Evolutionary conservation across 2,113 vertebrate genomes (phyloP).

Genomic region (Crotalus horridus): DNA sequence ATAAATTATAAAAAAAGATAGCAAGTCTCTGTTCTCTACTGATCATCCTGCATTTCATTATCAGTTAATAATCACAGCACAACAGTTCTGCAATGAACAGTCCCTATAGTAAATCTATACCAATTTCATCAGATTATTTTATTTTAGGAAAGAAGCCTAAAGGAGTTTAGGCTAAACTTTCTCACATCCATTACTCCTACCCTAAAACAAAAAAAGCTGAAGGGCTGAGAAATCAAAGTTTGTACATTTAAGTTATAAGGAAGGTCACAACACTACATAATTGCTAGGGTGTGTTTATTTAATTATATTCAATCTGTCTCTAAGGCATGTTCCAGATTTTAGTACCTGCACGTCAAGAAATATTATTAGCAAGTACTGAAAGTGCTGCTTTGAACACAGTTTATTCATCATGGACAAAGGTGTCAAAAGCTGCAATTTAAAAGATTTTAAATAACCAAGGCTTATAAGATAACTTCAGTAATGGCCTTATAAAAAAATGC

Average conservation of each 20-base stretch:
- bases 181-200: conserved; percentile 31
- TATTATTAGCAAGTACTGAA: conserved; percentile 59
- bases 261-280: conserved; percentile 59
- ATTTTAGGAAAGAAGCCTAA: background rate
- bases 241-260: conserved; percentile 56
- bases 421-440: conserved; percentile 33
- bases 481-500: conserved; percentile 1
- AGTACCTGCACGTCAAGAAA: conserved; percentile 51
- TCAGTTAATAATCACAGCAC: background rate
- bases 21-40: background rate
- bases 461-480: background rate
- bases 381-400: conserved; percentile 57
- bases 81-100: background rate
- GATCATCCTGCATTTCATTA: background rate
- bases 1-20: background rate
- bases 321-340: conserved; percentile 61
- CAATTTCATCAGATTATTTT: background rate
- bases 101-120: background rate
- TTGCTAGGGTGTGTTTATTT: conserved; percentile 58
- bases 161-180: conserved; percentile 34
- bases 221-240: conserved; percentile 57
- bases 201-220: conserved; percentile 24
- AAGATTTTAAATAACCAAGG: conserved; percentile 16
- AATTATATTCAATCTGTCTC: conserved; percentile 60
- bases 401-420: conserved; percentile 32